phyloP scores from a whole-genome alignment of 1,140 invertebrate genomes.

The Brachionus rotundiformis region DNA sequence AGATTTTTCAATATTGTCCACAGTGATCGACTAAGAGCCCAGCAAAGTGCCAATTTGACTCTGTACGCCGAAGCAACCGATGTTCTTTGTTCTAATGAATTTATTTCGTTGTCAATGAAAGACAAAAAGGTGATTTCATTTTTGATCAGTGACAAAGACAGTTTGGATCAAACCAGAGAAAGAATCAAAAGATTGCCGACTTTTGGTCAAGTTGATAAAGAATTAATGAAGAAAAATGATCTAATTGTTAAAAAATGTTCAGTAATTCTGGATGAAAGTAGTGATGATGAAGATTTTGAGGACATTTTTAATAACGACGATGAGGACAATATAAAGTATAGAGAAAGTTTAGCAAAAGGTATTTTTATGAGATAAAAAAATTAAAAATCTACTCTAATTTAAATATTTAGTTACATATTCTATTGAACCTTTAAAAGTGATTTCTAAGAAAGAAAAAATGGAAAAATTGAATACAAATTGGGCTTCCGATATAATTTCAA shows the following conservation, averaged over 20 bases:
- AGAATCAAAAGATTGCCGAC: neutral
- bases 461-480: neutral
- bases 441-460: neutral
- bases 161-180: neutral
- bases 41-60: neutral
- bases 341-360: neutral
- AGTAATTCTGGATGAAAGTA: neutral
- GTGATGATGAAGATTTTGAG: slow-evolving; percentile 4
- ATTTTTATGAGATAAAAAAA: too few relatives aligned
- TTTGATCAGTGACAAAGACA: neutral
- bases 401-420: neutral
- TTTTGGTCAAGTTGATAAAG: neutral
- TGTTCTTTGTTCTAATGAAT: neutral
- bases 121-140: neutral
- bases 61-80: neutral
- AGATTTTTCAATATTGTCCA: neutral
- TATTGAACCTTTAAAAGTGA: neutral
- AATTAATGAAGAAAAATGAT: neutral
- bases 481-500: neutral
- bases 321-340: neutral
- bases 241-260: neutral
- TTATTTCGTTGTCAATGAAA: neutral
- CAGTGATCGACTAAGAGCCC: neutral
- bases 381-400: too few relatives aligned
- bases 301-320: neutral